A percentile compares a stretch with the other conserved stretches of the same genome.
phyloP scores from a whole-genome alignment of 2,888 invertebrate genomes.

The Dasypogon diadema region DNA sequence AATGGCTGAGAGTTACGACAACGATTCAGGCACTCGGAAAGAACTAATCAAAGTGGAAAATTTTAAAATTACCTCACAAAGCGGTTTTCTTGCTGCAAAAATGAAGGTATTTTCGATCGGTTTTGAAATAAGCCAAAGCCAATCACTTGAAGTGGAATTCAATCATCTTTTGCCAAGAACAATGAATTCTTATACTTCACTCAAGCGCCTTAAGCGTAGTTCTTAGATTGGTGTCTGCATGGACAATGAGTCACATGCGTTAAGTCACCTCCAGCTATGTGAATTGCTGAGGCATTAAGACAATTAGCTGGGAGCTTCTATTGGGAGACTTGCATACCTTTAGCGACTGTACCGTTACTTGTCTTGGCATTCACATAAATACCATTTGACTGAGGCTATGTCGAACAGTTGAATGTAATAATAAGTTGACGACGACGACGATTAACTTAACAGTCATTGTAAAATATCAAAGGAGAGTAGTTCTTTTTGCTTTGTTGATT shows the following conservation, averaged over 20 bases:
- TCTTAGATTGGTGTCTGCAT: neutral
- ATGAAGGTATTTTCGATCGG: slow-evolving; percentile 24
- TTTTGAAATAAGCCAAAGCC: neutral
- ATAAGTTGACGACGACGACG: slow-evolving; percentile 11
- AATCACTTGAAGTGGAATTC: slow-evolving; percentile 12
- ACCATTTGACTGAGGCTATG: slow-evolving; percentile 24
- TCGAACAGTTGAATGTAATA: slow-evolving; percentile 16
- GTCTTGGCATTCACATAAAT: slow-evolving; percentile 35
- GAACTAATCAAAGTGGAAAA: slow-evolving; percentile 10
- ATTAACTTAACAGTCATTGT: slow-evolving; percentile 3
- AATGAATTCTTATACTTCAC: neutral
- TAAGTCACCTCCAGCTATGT: slow-evolving; percentile 10
- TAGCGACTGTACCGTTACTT: slow-evolving; percentile 37
- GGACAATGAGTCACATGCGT: slow-evolving; percentile 7
- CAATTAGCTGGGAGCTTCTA: slow-evolving; percentile 29
- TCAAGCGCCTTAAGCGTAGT: neutral
- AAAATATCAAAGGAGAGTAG: slow-evolving; percentile 19
- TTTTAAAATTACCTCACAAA: slow-evolving; percentile 10
- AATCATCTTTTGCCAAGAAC: slow-evolving; percentile 35
- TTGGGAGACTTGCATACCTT: slow-evolving; percentile 24
- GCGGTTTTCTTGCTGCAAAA: neutral
- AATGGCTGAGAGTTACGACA: neutral
- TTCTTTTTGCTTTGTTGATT: too few species aligned
- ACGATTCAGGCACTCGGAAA: neutral
- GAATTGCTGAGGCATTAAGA: slow-evolving; percentile 13